phyloP scores from a whole-genome alignment of 1,140 invertebrate species.

The Meteorus sp. region DNA sequence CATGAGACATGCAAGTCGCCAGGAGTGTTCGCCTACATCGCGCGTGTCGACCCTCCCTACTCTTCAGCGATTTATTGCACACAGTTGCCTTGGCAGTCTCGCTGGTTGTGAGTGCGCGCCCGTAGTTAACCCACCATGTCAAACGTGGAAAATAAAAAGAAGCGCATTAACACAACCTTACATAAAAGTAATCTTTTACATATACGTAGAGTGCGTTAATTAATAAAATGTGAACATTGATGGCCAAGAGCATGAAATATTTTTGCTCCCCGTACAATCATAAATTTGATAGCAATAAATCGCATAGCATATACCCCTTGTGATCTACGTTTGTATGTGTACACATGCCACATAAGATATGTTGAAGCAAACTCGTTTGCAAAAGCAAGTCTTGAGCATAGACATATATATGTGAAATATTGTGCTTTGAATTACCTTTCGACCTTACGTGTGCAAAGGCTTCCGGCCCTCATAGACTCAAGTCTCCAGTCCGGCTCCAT shows the following conservation, averaged over 20 bases:
- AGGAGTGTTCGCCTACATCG: constrained; percentile 22
- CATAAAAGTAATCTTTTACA: neutral
- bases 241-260: no score
- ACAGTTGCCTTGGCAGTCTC: no score
- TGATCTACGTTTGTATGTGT: no score
- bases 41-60: constrained; percentile 7
- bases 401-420: neutral
- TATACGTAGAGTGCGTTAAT: neutral
- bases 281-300: no score
- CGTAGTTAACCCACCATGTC: constrained; percentile 8
- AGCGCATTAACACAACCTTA: neutral
- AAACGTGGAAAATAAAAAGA: constrained; percentile 1
- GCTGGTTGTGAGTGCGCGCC: neutral
- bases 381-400: neutral
- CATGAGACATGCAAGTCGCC: neutral
- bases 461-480: constrained; percentile 17
- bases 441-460: constrained; percentile 11
- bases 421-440: constrained; percentile 23
- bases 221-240: constrained; percentile 9
- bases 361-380: neutral
- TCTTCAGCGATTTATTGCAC: constrained; percentile 21
- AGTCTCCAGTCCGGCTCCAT: neutral
- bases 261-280: no score
- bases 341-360: no score
- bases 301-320: no score